Conservation (phyloP, 2,113 vertebrate species). For the Sceloporus tristichus region DNA sequence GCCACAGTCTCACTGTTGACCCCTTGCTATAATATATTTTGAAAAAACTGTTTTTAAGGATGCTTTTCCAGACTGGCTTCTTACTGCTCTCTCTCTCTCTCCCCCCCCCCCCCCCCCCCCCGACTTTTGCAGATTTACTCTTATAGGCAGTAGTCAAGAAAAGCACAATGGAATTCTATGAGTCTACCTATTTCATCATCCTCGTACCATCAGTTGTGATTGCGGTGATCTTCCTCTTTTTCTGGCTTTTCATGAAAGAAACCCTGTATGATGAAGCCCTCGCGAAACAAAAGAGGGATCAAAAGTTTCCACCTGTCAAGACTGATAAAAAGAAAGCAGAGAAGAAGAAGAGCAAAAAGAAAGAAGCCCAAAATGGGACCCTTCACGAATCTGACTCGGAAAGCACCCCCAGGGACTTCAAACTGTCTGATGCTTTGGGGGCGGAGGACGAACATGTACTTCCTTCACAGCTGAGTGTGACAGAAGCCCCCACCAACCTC, state of each 20-base stretch:
- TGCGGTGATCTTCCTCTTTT: slow-evolving; percentile 95
- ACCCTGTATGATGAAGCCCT: slow-evolving; percentile 97
- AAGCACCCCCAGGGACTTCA: slow-evolving; percentile 83
- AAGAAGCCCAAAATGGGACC: slow-evolving; percentile 85
- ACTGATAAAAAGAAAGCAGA: slow-evolving; percentile 94
- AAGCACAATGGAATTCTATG: slow-evolving; percentile 95
- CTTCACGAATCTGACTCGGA: slow-evolving; percentile 93
- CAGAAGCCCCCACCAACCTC: slow-evolving; percentile 78
- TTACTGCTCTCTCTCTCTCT: not conserved
- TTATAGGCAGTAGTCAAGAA: slow-evolving; percentile 44
- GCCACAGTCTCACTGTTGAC: not conserved
- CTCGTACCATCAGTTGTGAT: slow-evolving; percentile 94
- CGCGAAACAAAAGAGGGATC: slow-evolving; percentile 92
- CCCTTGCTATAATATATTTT: not conserved
- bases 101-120: fast-evolving
- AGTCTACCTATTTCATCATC: slow-evolving; percentile 95
- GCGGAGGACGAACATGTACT: slow-evolving; percentile 80
- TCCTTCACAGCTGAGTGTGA: slow-evolving; percentile 60
- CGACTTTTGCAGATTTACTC: slow-evolving; percentile 21
- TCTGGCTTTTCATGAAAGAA: slow-evolving; percentile 99
- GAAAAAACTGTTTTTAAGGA: not conserved
- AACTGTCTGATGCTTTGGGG: slow-evolving; percentile 81
- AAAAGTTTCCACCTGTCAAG: slow-evolving; percentile 86
- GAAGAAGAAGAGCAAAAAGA: slow-evolving; percentile 98
- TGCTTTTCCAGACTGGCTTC: not conserved